Percentiles rank a stretch among this genome's conserved stretches.
phyloP scores from a whole-genome alignment of 2,113 vertebrate species.

The Arenaria interpres region DNA sequence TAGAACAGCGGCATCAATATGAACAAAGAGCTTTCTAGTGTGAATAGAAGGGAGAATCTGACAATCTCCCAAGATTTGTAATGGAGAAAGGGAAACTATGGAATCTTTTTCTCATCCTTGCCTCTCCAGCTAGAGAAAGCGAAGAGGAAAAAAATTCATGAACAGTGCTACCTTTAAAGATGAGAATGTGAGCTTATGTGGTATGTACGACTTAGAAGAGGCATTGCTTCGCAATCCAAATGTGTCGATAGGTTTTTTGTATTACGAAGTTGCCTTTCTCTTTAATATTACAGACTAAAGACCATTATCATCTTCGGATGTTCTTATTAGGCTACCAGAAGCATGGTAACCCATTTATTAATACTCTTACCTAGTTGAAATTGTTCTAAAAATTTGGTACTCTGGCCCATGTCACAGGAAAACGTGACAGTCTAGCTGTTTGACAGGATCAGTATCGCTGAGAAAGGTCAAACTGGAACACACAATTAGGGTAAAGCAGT shows the following conservation, averaged over 20 bases:
- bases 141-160: not conserved
- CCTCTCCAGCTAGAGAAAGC: not conserved
- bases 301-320: not conserved
- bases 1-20: rapidly evolving
- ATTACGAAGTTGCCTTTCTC: not conserved
- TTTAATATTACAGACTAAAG: not conserved
- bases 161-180: not conserved
- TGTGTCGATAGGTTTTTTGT: not conserved
- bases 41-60: not conserved
- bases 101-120: not conserved
- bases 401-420: not conserved
- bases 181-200: not conserved
- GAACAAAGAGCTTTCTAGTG: not conserved
- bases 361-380: not conserved
- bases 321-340: not conserved
- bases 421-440: not conserved
- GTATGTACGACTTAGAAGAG: not conserved
- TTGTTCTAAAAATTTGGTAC: not conserved
- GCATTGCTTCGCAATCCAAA: not conserved
- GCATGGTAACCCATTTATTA: not conserved
- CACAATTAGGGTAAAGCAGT: not conserved
- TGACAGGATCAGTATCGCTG: not conserved
- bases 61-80: not conserved
- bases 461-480: not conserved
- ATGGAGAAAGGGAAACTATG: not conserved